phyloP scores from a whole-genome alignment of 2,888 invertebrate genomes.

The Laspeyria flexula region DNA sequence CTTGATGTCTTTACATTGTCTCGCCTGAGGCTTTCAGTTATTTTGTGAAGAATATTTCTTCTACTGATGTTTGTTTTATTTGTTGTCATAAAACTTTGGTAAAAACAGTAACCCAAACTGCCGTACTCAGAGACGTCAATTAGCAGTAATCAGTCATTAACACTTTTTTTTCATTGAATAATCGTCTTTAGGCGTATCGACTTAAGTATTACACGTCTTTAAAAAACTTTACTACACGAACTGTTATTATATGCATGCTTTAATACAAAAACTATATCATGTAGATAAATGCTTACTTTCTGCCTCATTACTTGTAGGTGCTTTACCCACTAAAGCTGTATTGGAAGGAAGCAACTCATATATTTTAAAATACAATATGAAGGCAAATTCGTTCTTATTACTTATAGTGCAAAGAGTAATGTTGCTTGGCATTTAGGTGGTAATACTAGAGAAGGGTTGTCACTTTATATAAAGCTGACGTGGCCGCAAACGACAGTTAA shows the following conservation, averaged over 20 bases:
- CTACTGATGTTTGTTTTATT: background rate
- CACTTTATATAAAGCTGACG: slow-evolving; percentile 78
- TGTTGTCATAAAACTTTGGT: too few relatives aligned
- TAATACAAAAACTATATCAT: slow-evolving; percentile 39
- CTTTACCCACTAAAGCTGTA: slow-evolving; percentile 57
- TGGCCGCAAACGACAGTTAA: slow-evolving; percentile 76
- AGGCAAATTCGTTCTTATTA: slow-evolving; percentile 50
- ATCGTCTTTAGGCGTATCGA: too few relatives aligned
- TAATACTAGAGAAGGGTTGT: slow-evolving; percentile 68
- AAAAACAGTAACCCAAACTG: too few relatives aligned
- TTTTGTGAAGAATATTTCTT: background rate
- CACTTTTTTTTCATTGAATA: too few relatives aligned
- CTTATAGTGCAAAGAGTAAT: slow-evolving; percentile 49
- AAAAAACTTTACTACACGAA: too few relatives aligned
- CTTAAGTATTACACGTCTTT: too few relatives aligned
- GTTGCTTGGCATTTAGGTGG: slow-evolving; percentile 44
- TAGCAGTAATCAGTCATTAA: too few relatives aligned
- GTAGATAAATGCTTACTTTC: slow-evolving; percentile 55
- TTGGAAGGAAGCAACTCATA: slow-evolving; percentile 62
- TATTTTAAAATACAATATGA: slow-evolving; percentile 49
- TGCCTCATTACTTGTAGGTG: slow-evolving; percentile 65
- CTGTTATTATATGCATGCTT: too few relatives aligned
- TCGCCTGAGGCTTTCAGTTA: background rate
- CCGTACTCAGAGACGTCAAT: too few relatives aligned
- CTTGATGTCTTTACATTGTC: background rate